A percentile compares a stretch with the other conserved stretches of the same genome.
phyloP scores from a whole-genome alignment of 1,140 invertebrate genomes.

The Spodoptera litura region DNA sequence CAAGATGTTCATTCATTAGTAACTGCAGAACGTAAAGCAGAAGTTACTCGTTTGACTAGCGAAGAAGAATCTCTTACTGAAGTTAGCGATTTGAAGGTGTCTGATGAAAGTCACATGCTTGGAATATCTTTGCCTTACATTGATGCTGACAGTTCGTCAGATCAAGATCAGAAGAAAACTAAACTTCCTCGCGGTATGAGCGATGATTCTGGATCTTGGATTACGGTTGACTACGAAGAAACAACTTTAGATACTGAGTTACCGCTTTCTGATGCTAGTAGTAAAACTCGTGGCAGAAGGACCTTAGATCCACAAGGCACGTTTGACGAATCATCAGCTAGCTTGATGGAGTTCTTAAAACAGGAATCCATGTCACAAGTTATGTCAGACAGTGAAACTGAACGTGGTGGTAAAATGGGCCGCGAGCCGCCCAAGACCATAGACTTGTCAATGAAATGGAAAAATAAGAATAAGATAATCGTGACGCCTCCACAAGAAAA shows the following conservation, averaged over 20 bases:
- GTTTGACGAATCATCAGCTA: constrained; percentile 83
- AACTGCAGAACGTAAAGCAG: constrained; percentile 72
- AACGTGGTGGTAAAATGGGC: constrained; percentile 61
- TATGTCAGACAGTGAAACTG: constrained; percentile 74
- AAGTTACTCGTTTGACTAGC: constrained; percentile 85
- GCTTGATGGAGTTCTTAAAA: constrained; percentile 83
- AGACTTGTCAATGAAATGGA: constrained; percentile 78
- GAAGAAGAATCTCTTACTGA: constrained; percentile 89
- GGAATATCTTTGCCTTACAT: constrained; percentile 80
- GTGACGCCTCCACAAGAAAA: constrained; percentile 85
- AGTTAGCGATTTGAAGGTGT: constrained; percentile 87
- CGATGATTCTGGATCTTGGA: constrained; percentile 88
- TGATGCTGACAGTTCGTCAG: constrained; percentile 85
- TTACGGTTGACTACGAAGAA: constrained; percentile 88
- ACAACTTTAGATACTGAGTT: constrained; percentile 84
- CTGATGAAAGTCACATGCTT: constrained; percentile 82
- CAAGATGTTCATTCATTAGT: constrained; percentile 70
- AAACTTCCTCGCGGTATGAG: constrained; percentile 83
- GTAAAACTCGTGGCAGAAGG: constrained; percentile 68
- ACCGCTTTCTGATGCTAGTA: constrained; percentile 69
- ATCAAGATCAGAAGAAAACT: constrained; percentile 80
- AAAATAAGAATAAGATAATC: constrained; percentile 86
- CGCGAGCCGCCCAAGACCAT: constrained; percentile 64
- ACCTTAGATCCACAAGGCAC: constrained; percentile 81
- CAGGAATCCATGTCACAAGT: constrained; percentile 81